Conservation (phyloP, 2,888 invertebrate genomes). For the Sympetrum striolatum region DNA sequence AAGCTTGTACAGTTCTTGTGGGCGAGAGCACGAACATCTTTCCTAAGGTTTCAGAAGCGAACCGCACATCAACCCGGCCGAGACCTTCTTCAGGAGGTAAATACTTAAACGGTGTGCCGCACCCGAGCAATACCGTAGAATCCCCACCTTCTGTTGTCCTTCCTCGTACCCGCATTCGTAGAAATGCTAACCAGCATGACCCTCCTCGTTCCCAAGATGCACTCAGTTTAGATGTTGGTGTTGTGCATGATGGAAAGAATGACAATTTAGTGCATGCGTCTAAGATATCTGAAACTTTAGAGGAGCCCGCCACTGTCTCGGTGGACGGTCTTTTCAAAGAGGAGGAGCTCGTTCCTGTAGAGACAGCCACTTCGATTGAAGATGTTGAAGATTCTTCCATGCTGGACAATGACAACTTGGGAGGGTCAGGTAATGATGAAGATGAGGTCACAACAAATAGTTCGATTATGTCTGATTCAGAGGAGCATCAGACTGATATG, state of each 20-base stretch:
- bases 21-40: slow-evolving; percentile 75
- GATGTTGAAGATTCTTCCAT: slow-evolving; percentile 31
- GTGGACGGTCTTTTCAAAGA: not conserved
- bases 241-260: slow-evolving; percentile 50
- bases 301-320: not conserved
- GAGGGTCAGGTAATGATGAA: slow-evolving; percentile 30
- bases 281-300: slow-evolving; percentile 9
- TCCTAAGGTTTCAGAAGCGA: slow-evolving; percentile 33
- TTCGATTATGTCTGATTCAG: slow-evolving; percentile 2
- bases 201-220: slow-evolving; percentile 44
- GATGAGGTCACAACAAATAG: slow-evolving; percentile 47
- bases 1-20: slow-evolving; percentile 83
- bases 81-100: slow-evolving; percentile 69
- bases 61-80: slow-evolving; percentile 59
- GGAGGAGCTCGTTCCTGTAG: slow-evolving; percentile 18
- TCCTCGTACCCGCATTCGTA: slow-evolving; percentile 72
- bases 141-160: slow-evolving; percentile 50
- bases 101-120: slow-evolving; percentile 44
- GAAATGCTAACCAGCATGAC: slow-evolving; percentile 64
- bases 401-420: not conserved
- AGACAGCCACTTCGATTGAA: not conserved
- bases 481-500: not conserved
- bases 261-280: slow-evolving; percentile 45
- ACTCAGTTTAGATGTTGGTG: slow-evolving; percentile 48
- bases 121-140: slow-evolving; percentile 30